These are phyloP conservation scores for Drosophila lacicola DNA, from an alignment of 2,888 invertebrate genomes.

Conservation along the genomic window DNA sequence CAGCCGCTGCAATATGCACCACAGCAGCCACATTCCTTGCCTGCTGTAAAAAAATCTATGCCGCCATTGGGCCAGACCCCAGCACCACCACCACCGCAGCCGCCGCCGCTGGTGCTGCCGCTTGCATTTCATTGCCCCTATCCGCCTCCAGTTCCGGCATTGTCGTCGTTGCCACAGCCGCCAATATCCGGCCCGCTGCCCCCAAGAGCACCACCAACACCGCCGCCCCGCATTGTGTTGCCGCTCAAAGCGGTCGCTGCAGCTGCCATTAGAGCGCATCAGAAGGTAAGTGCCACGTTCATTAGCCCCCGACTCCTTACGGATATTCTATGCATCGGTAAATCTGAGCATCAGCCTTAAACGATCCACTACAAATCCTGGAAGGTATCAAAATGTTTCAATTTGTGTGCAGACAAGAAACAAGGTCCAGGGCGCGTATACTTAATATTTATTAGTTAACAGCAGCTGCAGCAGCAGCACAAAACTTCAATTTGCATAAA, in stretches of 20 bases:
- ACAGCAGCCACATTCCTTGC: neutral
- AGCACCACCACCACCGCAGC: conserved; percentile 68
- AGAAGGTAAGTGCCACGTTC: conserved; percentile 74
- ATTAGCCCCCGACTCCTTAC: neutral
- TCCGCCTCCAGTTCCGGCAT: conserved; percentile 8
- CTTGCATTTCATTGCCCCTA: conserved; percentile 43
- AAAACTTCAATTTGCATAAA: conserved; percentile 81
- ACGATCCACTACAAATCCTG: conserved; percentile 44
- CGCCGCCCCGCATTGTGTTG: conserved; percentile 46
- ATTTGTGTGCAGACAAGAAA: conserved; percentile 51
- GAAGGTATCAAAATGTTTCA: conserved; percentile 54
- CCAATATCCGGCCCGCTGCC: conserved; percentile 12
- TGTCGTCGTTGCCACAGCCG: conserved; percentile 6
- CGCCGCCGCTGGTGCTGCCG: conserved; percentile 56
- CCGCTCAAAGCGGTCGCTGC: conserved; percentile 67
- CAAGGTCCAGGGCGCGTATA: conserved; percentile 58
- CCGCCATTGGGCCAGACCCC: conserved; percentile 37
- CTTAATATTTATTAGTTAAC: conserved; percentile 79
- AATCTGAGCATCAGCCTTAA: conserved; percentile 29
- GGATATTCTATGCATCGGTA: neutral
- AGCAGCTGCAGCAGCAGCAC: conserved; percentile 41
- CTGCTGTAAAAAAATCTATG: conserved; percentile 14
- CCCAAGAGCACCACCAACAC: conserved; percentile 11
- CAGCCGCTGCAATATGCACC: conserved; percentile 6
- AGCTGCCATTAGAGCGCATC: conserved; percentile 71